Evolutionary conservation across 2,888 invertebrate genomes (phyloP), one percentile per base, ranked within the genome.

Genomic region (Xestobium rufovillosum): DNA sequence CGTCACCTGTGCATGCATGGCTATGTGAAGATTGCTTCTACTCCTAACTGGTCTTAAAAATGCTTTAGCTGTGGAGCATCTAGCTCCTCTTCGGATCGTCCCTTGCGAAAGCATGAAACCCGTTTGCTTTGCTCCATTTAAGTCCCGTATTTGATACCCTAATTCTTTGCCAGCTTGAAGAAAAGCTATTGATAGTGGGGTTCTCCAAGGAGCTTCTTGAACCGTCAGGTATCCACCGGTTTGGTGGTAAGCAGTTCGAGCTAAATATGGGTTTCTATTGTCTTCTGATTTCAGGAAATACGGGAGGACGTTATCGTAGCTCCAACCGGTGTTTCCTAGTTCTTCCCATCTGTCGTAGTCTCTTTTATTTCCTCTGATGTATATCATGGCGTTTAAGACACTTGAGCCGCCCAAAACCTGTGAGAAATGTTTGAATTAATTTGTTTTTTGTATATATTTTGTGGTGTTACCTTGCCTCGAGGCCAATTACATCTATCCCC

Each of bases 401-500:
- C 87, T 87, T 37, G 83, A 79, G 9, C 94, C 91, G 14, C 91
- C 91, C 13, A 92, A 72, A 11, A 85, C 63, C 60, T 64, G 34
- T 13, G 45, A 45, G 36, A 29, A 4, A 19, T 19, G 23, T 19
- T 19, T 19, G n/a, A 19, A n/a, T n/a, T n/a, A n/a, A n/a, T n/a
- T n/a, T n/a, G n/a, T n/a, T n/a, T n/a, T n/a, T n/a, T n/a, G n/a
- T n/a, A n/a, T n/a, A n/a, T n/a, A n/a, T n/a, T n/a, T n/a, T n/a
- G n/a, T n/a, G n/a, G n/a, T n/a, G n/a, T 41, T 56, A 63, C 90
- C 63, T 89, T 91, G 34, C 95, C 95, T 44, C 95, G 72, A 2
- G 90, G 89, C 90, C 89, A 90, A 65, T 87, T 87, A 63, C 89
- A 90, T 42, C 87, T 72, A 60, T 86, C 86, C 1, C 84, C 86